Evolutionary conservation across 2,797 vertebrate species (phyloP).

Genomic region (Eleutherodactylus coqui): DNA sequence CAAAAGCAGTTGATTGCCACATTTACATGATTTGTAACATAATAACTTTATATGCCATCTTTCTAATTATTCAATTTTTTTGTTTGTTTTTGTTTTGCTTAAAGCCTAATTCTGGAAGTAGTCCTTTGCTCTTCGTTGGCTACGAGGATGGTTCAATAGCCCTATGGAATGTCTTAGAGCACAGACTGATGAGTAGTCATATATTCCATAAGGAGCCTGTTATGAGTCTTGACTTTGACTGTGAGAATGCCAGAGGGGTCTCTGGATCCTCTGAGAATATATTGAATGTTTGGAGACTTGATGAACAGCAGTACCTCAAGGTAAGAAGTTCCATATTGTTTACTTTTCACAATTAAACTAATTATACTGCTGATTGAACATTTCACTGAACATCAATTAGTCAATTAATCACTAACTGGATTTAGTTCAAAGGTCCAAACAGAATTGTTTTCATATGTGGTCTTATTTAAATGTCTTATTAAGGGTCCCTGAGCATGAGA

Average conservation of each 20-base stretch:
- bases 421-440: background rate
- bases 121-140: conserved; percentile 86
- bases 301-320: conserved; percentile 88
- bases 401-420: conserved; percentile 88
- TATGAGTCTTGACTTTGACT: conserved; percentile 95
- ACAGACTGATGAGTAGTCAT: conserved; percentile 78
- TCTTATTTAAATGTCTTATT: background rate
- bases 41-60: background rate
- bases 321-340: conserved; percentile 79
- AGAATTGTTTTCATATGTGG: background rate
- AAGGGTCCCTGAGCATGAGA: too few relatives aligned
- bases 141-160: conserved; percentile 93
- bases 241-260: conserved; percentile 80
- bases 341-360: conserved; percentile 77
- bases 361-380: conserved; percentile 80
- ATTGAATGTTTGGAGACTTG: conserved; percentile 87
- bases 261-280: conserved; percentile 91
- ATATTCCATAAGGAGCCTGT: conserved; percentile 87
- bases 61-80: too few relatives aligned
- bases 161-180: conserved; percentile 88
- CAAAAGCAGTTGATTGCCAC: background rate
- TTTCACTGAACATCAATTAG: conserved; percentile 83
- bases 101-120: conserved; percentile 77
- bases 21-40: background rate
- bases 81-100: conserved; percentile 39